Percentiles rank a stretch among this genome's conserved stretches.
Evolutionary conservation across 2,888 invertebrate genomes (phyloP).

Genomic region (Neoaliturus tenellus): DNA sequence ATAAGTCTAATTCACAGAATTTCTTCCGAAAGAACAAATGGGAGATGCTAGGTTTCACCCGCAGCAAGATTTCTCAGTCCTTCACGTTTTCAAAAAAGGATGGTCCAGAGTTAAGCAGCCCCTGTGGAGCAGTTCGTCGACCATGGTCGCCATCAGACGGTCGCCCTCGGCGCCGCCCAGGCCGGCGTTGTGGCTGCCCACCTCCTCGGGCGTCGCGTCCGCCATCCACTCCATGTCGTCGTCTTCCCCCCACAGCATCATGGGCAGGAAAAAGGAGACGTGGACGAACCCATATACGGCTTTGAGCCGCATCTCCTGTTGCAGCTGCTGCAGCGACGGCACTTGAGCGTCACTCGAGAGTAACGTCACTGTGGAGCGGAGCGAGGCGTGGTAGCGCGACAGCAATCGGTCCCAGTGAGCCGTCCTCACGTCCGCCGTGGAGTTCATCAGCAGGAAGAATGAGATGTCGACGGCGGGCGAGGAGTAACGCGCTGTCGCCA

Average conservation of each 20-base stretch:
- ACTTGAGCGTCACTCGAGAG: not conserved
- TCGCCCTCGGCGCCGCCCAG: constrained; percentile 58
- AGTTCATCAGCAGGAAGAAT: constrained; percentile 80
- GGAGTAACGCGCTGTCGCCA: constrained; percentile 71
- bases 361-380: constrained; percentile 70
- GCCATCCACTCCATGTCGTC: not conserved
- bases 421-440: constrained; percentile 76
- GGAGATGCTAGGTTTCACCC: no score
- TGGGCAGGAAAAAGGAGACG: constrained; percentile 60
- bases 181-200: not conserved
- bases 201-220: constrained; percentile 43
- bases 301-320: constrained; percentile 42
- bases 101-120: constrained; percentile 68
- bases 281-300: constrained; percentile 60
- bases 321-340: constrained; percentile 30
- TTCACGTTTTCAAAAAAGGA: not conserved
- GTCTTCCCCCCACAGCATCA: constrained; percentile 55
- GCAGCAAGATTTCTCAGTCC: no score
- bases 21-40: no score
- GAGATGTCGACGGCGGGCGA: constrained; percentile 77
- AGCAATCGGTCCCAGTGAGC: constrained; percentile 78
- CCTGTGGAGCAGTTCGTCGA: constrained; percentile 64
- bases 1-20: no score
- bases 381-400: constrained; percentile 77
- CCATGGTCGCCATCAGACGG: constrained; percentile 55